Evolutionary conservation across 2,113 vertebrate genomes (phyloP).

Genomic region (Promerops cafer): DNA sequence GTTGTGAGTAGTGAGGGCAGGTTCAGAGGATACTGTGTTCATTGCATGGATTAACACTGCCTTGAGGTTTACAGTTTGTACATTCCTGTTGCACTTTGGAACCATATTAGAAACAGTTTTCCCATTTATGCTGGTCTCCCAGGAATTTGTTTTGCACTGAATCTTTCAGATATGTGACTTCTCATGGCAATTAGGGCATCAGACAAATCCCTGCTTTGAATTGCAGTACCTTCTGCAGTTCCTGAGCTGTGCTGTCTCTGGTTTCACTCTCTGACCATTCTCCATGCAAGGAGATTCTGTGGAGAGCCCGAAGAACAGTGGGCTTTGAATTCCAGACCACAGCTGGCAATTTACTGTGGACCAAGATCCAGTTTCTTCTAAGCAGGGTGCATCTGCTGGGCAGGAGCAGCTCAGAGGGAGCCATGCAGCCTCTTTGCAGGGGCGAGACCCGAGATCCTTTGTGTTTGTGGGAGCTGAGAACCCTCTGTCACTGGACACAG

Average conservation of each 20-base stretch:
- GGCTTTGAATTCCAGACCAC: conserved; percentile 22
- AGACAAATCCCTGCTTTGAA: neutral
- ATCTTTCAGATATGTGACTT: neutral
- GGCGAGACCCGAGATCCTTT: neutral
- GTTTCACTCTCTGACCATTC: neutral
- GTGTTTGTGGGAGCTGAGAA: neutral
- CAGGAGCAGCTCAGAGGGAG: conserved; percentile 12
- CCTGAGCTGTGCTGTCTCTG: neutral
- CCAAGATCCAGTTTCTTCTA: conserved; percentile 45
- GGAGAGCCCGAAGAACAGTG: neutral
- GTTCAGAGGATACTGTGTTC: neutral
- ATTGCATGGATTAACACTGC: neutral
- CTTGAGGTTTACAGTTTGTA: neutral
- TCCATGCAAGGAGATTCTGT: neutral
- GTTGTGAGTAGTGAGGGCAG: neutral
- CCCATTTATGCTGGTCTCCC: neutral
- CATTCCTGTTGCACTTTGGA: conserved; percentile 20
- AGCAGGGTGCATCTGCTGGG: conserved; percentile 27
- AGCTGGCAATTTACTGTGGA: neutral
- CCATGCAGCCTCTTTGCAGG: neutral
- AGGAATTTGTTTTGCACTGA: neutral
- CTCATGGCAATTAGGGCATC: neutral
- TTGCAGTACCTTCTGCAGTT: neutral
- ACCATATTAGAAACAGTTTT: neutral
- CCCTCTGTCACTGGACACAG: conserved; percentile 10